Evolutionary conservation across 2,797 vertebrate species (phyloP), one percentile per base, ranked within the genome.

Genomic region (Microctenopoma steveboyesi): DNA sequence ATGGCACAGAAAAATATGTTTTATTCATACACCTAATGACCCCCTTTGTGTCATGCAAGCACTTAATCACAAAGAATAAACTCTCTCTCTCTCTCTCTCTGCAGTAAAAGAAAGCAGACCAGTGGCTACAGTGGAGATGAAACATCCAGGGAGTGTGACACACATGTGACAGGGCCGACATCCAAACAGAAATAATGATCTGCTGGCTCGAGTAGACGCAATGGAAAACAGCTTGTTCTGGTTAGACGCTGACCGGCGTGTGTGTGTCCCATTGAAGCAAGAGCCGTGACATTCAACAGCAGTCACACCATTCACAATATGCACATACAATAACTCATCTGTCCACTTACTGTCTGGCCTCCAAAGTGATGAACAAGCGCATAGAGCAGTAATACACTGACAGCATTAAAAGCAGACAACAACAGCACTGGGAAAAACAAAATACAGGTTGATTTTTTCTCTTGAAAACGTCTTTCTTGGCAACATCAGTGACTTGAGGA

Each of bases 201-300:
- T 72, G 74, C 78, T 81, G 79, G 78, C 69, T 57, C 14, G 73
- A 76, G 68, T 61, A 66, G 43, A 69, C 69, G 61, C 65, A 4
- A 70, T 85, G 84, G 86, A 90, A 88, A 89, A 88, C 86, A 90
- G 83, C 86, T 74, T 86, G 84, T 67, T 76, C 78, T 88, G 62
- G 64, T 88, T 86, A 77, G 69, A 82, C 49, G 73, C 65, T 74
- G 83, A 85, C 77, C 74, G n/a, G 6, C 16, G 43, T n/a, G 43
- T 67, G 60, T 76, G 70, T 84, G 59, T 51, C 61, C 53, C 64
- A 59, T 18, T 79, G 53, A 78, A 81, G 57, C 50, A 58, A 62
- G 61, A 72, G 52, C 43, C 8, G 11, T 3, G 48, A 70, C 63
- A 79, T 39, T 57, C 48, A 25, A 35, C 67, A 78, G 58, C 72